Evolutionary conservation across 2,113 vertebrate species (phyloP).

Genomic region (Myotis davidii): DNA sequence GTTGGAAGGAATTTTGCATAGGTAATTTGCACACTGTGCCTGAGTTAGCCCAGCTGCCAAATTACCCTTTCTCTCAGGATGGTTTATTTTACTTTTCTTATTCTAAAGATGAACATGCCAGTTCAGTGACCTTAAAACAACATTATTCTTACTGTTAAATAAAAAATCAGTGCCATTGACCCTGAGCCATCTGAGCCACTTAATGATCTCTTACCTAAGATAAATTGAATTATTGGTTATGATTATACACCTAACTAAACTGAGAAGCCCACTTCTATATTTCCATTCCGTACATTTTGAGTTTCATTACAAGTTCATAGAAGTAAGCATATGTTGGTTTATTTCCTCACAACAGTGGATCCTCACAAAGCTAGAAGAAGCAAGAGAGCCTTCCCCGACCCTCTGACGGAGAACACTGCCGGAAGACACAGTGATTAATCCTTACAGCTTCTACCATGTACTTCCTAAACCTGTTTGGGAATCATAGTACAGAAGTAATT

Average conservation of each 20-base stretch:
- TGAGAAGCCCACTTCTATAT: background rate
- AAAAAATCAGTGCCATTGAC: background rate
- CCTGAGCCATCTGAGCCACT: background rate
- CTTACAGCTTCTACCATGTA: background rate
- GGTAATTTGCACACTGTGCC: background rate
- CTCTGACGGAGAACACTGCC: slow-evolving; percentile 59
- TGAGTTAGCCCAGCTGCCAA: background rate
- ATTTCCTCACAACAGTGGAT: slow-evolving; percentile 91
- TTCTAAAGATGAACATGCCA: slow-evolving; percentile 37
- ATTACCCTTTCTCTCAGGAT: background rate
- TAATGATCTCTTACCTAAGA: background rate
- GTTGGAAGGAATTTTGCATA: background rate
- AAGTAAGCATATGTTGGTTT: slow-evolving; percentile 34
- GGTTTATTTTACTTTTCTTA: slow-evolving; percentile 43
- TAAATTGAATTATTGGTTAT: background rate
- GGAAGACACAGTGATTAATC: background rate
- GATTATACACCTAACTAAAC: background rate
- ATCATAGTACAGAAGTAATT: slow-evolving; percentile 28
- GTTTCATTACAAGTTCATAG: slow-evolving; percentile 45
- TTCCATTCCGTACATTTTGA: slow-evolving; percentile 44
- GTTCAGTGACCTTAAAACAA: background rate
- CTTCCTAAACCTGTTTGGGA: slow-evolving; percentile 35
- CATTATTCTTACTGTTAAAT: background rate
- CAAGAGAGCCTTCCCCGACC: slow-evolving; percentile 91
- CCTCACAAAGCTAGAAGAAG: slow-evolving; percentile 94